Percentiles rank a stretch among this genome's conserved stretches.
Conservation (phyloP, 2,888 invertebrate species). For the Zygogramma bicolorata region DNA sequence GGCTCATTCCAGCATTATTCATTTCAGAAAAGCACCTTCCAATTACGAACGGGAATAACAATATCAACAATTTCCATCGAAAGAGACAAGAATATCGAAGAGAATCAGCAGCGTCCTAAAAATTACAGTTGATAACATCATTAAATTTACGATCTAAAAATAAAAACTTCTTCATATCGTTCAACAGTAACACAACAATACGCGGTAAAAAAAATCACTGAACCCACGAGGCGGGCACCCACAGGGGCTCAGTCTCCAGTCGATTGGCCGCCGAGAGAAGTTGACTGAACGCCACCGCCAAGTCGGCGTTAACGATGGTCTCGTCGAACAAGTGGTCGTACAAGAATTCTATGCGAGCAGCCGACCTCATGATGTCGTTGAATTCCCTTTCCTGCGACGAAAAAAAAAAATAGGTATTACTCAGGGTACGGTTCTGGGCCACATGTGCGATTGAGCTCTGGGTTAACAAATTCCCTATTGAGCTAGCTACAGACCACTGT, state of each 20-base stretch:
- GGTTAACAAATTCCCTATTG: no score
- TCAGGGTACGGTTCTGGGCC: not conserved
- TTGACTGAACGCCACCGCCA: slow-evolving; percentile 87
- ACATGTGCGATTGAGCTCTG: no score
- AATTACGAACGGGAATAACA: not conserved
- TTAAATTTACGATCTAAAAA: slow-evolving; percentile 43
- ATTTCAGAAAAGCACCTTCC: no score
- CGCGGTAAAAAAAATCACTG: slow-evolving; percentile 69
- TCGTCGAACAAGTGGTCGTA: slow-evolving; percentile 96
- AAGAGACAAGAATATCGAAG: not conserved
- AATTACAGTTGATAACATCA: slow-evolving; percentile 32
- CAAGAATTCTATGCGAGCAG: slow-evolving; percentile 89
- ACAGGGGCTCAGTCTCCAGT: slow-evolving; percentile 92
- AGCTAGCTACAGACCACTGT: no score
- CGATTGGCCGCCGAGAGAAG: slow-evolving; percentile 84
- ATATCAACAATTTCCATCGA: not conserved
- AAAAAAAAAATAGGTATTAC: slow-evolving; percentile 53
- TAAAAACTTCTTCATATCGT: slow-evolving; percentile 38
- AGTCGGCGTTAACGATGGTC: slow-evolving; percentile 91
- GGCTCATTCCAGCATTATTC: no score
- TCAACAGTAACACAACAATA: slow-evolving; percentile 27
- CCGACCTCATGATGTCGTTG: slow-evolving; percentile 85
- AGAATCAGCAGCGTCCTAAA: slow-evolving; percentile 9
- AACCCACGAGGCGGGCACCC: slow-evolving; percentile 97
- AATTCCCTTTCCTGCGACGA: slow-evolving; percentile 88